Percentiles rank a stretch among this genome's conserved stretches.
Evolutionary conservation across 2,888 invertebrate species (phyloP).

Genomic region (Ochlodes sylvanus): DNA sequence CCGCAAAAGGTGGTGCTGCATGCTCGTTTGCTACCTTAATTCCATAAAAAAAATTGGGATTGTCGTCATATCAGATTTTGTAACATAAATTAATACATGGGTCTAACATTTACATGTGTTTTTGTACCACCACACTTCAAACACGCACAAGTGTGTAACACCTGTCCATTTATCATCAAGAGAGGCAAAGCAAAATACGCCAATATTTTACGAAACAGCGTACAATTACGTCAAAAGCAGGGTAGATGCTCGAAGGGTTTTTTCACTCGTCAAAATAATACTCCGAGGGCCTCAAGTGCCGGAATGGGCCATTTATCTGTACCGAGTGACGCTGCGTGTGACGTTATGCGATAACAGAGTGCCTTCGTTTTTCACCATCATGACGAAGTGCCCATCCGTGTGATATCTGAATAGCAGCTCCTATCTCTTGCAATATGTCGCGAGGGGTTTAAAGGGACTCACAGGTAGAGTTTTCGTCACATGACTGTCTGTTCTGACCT

Average conservation of each 20-base stretch:
- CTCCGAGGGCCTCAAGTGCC: conserved; percentile 33
- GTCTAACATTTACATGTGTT: no score
- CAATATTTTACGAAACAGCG: conserved; percentile 48
- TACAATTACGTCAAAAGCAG: conserved; percentile 40
- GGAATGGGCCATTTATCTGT: conserved; percentile 59
- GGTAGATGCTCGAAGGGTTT: conserved; percentile 40
- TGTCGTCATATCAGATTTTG: no score
- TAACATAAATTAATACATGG: no score
- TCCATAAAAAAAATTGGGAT: no score
- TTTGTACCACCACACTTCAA: neutral
- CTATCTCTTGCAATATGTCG: neutral
- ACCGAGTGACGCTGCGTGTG: conserved; percentile 58
- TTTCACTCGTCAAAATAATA: conserved; percentile 43
- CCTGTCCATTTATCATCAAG: conserved; percentile 6
- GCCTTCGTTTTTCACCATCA: conserved; percentile 36
- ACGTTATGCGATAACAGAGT: conserved; percentile 57
- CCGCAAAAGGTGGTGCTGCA: no score
- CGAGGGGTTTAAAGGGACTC: no score
- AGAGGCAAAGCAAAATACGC: conserved; percentile 15
- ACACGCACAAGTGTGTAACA: neutral
- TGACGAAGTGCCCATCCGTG: conserved; percentile 10
- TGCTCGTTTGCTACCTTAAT: no score
- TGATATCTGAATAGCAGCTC: conserved; percentile 6
- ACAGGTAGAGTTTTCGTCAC: no score
- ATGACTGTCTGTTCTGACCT: no score